Evolutionary conservation across 2,888 invertebrate species (phyloP).

Genomic region (Marasmarcha lunaedactyla): DNA sequence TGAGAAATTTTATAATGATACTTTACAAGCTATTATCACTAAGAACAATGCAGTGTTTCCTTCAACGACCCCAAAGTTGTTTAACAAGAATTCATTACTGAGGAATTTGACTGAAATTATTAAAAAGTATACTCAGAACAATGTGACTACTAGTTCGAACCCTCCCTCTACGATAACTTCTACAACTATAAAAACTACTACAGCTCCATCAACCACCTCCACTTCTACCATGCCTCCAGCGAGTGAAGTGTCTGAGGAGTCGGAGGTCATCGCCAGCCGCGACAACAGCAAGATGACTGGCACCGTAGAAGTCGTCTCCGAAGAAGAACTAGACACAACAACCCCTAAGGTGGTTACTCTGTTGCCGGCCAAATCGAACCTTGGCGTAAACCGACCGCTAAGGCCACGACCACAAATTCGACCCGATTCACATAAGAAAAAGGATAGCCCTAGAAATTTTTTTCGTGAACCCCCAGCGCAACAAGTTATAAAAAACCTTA

Average conservation of each 20-base stretch:
- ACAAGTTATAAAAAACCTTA: slow-evolving; percentile 31
- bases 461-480: slow-evolving; percentile 32
- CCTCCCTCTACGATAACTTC: neutral
- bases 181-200: neutral
- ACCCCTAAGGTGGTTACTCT: slow-evolving; percentile 68
- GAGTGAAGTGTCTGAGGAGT: slow-evolving; percentile 19
- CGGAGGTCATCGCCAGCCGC: slow-evolving; percentile 31
- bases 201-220: slow-evolving; percentile 31
- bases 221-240: slow-evolving; percentile 20
- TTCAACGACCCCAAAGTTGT: slow-evolving; percentile 53
- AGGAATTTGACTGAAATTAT: slow-evolving; percentile 75
- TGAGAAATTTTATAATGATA: slow-evolving; percentile 72
- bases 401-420: slow-evolving; percentile 71
- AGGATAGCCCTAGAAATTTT: slow-evolving; percentile 43
- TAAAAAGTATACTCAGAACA: slow-evolving; percentile 69
- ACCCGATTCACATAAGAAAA: slow-evolving; percentile 34
- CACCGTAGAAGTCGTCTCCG: slow-evolving; percentile 54
- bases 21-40: slow-evolving; percentile 73
- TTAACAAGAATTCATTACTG: slow-evolving; percentile 54
- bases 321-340: slow-evolving; percentile 50
- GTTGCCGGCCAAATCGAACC: slow-evolving; percentile 83
- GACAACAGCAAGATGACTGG: slow-evolving; percentile 44
- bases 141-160: neutral
- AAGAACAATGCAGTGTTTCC: slow-evolving; percentile 62
- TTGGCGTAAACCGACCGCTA: slow-evolving; percentile 78